A percentile compares a stretch with the other conserved stretches of the same genome.
These are phyloP conservation scores for Epiblema foenella DNA, from an alignment of 2,888 invertebrate species.

Conservation along the genomic window DNA sequence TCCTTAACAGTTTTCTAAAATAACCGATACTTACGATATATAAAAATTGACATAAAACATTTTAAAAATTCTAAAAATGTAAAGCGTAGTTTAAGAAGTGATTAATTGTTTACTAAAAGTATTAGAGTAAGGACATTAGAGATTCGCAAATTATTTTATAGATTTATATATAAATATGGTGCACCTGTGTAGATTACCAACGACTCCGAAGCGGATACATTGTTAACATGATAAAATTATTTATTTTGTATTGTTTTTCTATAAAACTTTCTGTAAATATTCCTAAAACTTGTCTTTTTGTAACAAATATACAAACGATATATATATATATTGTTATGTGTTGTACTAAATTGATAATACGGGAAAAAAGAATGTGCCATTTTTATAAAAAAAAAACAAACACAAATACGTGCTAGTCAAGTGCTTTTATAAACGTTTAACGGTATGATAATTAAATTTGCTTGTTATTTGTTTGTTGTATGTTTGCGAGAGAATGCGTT, in stretches of 20 bases:
- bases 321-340: conserved; percentile 69
- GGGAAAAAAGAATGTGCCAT: conserved; percentile 75
- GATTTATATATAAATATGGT: conserved; percentile 75
- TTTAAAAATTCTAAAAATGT: conserved; percentile 44
- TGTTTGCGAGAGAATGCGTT: conserved; percentile 63
- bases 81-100: conserved; percentile 51
- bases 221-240: conserved; percentile 54
- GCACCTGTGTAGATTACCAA: conserved; percentile 68
- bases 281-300: conserved; percentile 60
- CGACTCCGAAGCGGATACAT: conserved; percentile 51
- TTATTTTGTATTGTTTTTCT: conserved; percentile 55
- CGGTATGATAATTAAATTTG: conserved; percentile 81
- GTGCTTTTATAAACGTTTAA: conserved; percentile 80
- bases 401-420: conserved; percentile 77
- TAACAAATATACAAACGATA: conserved; percentile 61
- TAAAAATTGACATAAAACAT: conserved; percentile 46
- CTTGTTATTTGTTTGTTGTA: conserved; percentile 69
- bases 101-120: conserved; percentile 67
- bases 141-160: conserved; percentile 68
- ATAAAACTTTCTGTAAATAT: conserved; percentile 75
- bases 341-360: conserved; percentile 70
- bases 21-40: conserved; percentile 40
- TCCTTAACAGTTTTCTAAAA: conserved; percentile 45
- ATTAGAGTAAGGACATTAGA: conserved; percentile 64
- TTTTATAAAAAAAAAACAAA: conserved; percentile 64